These are phyloP conservation scores for Hippoglossus stenolepis DNA, from an alignment of 2,113 vertebrate genomes.

Conservation along the genomic window DNA sequence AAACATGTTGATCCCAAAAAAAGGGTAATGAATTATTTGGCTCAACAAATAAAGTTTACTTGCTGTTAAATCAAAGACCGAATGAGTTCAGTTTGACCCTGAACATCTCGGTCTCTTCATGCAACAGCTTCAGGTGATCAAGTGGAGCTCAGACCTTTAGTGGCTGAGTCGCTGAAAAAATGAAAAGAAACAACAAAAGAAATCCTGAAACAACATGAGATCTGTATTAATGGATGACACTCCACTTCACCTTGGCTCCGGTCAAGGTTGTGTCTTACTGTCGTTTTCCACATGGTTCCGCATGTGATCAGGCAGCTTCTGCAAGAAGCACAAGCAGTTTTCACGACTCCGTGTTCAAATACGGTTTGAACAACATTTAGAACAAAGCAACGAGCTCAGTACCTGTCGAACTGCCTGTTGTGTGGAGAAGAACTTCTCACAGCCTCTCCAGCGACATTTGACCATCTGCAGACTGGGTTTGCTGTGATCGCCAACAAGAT, in stretches of 20 bases:
- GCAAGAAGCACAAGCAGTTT: conserved; percentile 27
- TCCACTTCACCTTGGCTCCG: background rate
- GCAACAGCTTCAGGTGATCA: too few relatives aligned
- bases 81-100: too few relatives aligned
- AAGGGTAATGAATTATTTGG: too few relatives aligned
- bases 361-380: background rate
- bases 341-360: background rate
- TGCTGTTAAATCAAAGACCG: too few relatives aligned
- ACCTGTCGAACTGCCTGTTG: conserved; percentile 89
- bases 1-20: too few relatives aligned
- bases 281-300: conserved; percentile 89
- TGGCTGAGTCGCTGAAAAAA: too few relatives aligned
- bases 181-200: background rate
- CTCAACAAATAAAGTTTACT: too few relatives aligned
- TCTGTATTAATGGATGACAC: background rate
- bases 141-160: too few relatives aligned
- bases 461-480: conserved; percentile 86
- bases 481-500: conserved; percentile 90
- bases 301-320: conserved; percentile 92
- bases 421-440: conserved; percentile 87
- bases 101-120: too few relatives aligned
- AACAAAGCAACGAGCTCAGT: background rate
- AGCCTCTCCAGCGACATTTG: conserved; percentile 95
- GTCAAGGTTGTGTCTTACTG: conserved; percentile 86
- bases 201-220: too few relatives aligned